These are phyloP conservation scores for Drosophila rellima DNA, from an alignment of 2,888 invertebrate genomes.

Conservation along the genomic window DNA sequence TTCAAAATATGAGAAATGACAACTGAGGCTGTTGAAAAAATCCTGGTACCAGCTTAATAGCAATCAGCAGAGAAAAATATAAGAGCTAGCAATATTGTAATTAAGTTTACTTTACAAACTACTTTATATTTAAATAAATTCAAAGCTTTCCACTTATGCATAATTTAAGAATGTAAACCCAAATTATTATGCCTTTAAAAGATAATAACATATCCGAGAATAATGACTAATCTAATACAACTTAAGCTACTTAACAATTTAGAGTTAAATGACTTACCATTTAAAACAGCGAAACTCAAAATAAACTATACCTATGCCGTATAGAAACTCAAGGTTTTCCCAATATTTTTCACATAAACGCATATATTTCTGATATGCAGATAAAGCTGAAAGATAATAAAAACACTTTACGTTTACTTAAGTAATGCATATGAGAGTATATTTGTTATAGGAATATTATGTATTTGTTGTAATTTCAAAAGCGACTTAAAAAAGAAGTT, in stretches of 20 bases:
- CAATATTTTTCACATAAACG: conserved; percentile 91
- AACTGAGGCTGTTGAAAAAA: background rate
- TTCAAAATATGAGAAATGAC: background rate
- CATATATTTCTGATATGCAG: conserved; percentile 98
- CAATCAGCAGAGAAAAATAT: too few relatives aligned
- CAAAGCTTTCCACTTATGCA: background rate
- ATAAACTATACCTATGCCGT: conserved; percentile 97
- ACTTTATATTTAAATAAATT: background rate
- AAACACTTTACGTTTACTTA: too few relatives aligned
- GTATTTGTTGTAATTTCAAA: too few relatives aligned
- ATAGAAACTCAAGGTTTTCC: conserved; percentile 96
- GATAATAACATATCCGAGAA: too few relatives aligned
- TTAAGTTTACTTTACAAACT: too few relatives aligned
- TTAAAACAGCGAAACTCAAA: conserved; percentile 98
- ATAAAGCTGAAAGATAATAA: conserved; percentile 90
- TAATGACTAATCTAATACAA: background rate
- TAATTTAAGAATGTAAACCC: too few relatives aligned
- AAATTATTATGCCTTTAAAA: too few relatives aligned
- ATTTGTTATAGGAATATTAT: too few relatives aligned
- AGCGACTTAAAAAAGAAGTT: too few relatives aligned
- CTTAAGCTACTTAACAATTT: background rate
- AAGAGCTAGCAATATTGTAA: too few relatives aligned
- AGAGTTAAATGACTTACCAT: conserved; percentile 90
- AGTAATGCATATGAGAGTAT: too few relatives aligned
- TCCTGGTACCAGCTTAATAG: too few relatives aligned